Evolutionary conservation across 2,797 vertebrate genomes (phyloP), one percentile per base, ranked within the genome.

Genomic region (Enteromius afrohamiltoni): DNA sequence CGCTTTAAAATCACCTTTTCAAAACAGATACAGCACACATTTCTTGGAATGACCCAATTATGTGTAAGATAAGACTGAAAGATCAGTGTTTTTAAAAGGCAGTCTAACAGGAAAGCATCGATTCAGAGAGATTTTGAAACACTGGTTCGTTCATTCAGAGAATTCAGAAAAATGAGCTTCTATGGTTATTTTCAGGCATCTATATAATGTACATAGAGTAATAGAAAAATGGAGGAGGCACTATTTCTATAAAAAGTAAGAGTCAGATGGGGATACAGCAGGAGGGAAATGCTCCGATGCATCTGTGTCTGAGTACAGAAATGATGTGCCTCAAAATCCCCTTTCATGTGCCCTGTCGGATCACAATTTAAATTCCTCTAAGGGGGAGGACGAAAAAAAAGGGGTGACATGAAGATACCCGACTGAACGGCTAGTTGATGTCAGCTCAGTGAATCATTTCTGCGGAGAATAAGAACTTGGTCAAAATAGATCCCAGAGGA

Each of bases 321-420:
- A 13, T 80, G 47, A 67, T 68, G 70, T 80, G 49, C 60, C 73
- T 84, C 45, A 84, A 71, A 68, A 77, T 77, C 40, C 26, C 16
- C 77, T 75, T 74, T 85, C 58, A 65, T 85, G 58, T 60, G 40
- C 17, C 34, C 37, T 0, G 37, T 75, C 3, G 14, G 34, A 67
- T 64, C 75, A 84, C 79, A 81, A 82, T 87, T 89, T 90, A 78
- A 84, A 75, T 89, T 55, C 49, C 64, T 53, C 49, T 75, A 19
- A 78, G 53, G 58, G 29, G 10, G 45, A 64, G 64, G 75, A 78
- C 17, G 21, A 21, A 40, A 40, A 40, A 70, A 79, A 87, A 77
- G 83, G 58, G 76, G 88, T 86, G 80, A 78, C 83, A 47, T 34
- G 73, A 60, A 80, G 75, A 86, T 77, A n/a, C 55, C 76, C 29